Base-by-base conservation (phyloP, 2,797 vertebrate genomes). In the Anisognathus igniventris region DNA sequence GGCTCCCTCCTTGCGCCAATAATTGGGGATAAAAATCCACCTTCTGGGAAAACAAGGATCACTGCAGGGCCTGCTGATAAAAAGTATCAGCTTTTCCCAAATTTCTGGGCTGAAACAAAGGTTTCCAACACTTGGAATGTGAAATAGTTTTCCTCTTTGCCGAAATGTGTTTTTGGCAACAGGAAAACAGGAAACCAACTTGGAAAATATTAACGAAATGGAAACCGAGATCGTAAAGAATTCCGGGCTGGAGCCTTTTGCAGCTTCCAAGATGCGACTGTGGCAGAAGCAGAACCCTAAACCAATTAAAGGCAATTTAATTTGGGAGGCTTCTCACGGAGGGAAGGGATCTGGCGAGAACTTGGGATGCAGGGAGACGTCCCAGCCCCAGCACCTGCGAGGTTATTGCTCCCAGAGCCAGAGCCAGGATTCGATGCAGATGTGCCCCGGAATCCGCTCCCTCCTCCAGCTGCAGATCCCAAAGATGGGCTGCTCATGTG, bases 141-240 rank as follows among this genome's bases (percentile, higher is more conserved):
- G 66, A 93, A 91, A 74, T 64, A 40, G 82, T 91, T 88, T 74
- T 23, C 7, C 14, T 44, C 22, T 25, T 88, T 67, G 78, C 70
- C 4, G 5, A 88, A 51, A 72, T 4, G 57, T 48, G 37, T 80
- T 92, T 96, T 76, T 96, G 94, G 93, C 92, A 42, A 77, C 14
- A 37, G 72, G 73, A 66, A 94, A 96, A 90, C 80, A 92, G 91
- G 93, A 95, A 92, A 90, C 25, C 62, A 45, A 51, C 71, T 92
- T 30, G 88, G 96, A 96, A 97, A 96, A 93, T 61, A 78, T 53
- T 30, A 92, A 82, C 1, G 4, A 14, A 39, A 78, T 61, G 75
- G 79, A 93, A 96, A 85, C 37, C 0, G 4, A 76, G 80, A 31
- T 17, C 4, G 23, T 78, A 39, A 90, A 92, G 78, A 40, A 27